phyloP scores from a whole-genome alignment of 2,888 invertebrate species.

The Eledone cirrhosa region DNA sequence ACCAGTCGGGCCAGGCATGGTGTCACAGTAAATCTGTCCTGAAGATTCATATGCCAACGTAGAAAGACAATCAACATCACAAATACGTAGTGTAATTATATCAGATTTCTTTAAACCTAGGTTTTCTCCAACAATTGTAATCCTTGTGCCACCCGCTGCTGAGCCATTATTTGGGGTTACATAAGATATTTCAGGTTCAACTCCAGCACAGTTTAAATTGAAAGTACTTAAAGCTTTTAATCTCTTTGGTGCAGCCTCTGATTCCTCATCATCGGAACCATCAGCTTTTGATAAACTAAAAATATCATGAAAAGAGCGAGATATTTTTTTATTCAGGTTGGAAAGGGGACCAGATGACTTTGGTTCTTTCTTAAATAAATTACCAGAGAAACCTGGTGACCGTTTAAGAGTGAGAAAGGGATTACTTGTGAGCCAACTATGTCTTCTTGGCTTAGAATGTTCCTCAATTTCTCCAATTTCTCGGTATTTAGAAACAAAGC shows the following conservation, averaged over 20 bases:
- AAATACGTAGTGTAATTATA: constrained; percentile 58
- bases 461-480: constrained; percentile 31
- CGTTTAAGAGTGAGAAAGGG: constrained; percentile 37
- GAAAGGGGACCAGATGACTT: constrained; percentile 42
- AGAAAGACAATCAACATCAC: constrained; percentile 60
- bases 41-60: constrained; percentile 60
- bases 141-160: constrained; percentile 55
- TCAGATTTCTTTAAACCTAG: constrained; percentile 60
- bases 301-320: constrained; percentile 57
- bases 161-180: constrained; percentile 57
- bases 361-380: constrained; percentile 29
- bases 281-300: constrained; percentile 51
- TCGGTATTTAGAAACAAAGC: constrained; percentile 58
- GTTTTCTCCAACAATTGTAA: constrained; percentile 60
- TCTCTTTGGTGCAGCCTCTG: constrained; percentile 34
- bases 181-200: constrained; percentile 55
- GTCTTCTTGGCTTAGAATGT: constrained; percentile 32
- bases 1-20: constrained; percentile 55
- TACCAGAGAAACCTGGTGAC: constrained; percentile 30
- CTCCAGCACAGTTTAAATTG: constrained; percentile 46
- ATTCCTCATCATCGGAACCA: constrained; percentile 42
- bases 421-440: constrained; percentile 36
- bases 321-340: constrained; percentile 56
- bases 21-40: constrained; percentile 53
- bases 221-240: constrained; percentile 46